Base-by-base conservation (phyloP, 2,888 invertebrate genomes). In the Lasioglossum figueresi region DNA sequence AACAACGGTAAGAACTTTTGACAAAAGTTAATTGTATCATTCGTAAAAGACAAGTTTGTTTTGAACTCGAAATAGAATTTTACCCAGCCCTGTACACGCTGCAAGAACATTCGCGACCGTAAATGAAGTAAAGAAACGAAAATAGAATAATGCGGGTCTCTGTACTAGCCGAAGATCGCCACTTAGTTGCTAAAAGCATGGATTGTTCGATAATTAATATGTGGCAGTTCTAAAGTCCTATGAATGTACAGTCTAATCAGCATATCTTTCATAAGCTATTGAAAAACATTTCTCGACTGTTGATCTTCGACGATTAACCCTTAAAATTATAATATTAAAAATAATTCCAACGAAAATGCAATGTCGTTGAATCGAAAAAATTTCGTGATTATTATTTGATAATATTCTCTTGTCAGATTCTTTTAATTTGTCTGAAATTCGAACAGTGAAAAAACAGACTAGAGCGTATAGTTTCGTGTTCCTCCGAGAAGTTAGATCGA, bases 251-350 rank as follows among this genome's bases (percentile, higher is more conserved):
- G 37, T n/a, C 31, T 76, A 52, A 80, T 6, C 12, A 43, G 37
- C 31, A 14, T 34, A 52, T 48, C 34, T 48, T 43, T 70, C 45
- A 59, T 40, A 45, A 63, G 6, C 16, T 70, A n/a, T 40, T 40
- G 70, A 40, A n/a, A 70, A 40, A 23, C 70, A 12, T 45, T 31
- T 40, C 27, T 12, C 23, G 52, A 23, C 40, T 40, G 16, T 63
- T 40, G 71, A 74, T 71, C 74, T 48, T 66, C 43, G 68, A 10
- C 14, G 16, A 48, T 63, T 48, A 66, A 76, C 45, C 68, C 6
- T 37, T 10, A 16, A 27, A 31, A 16, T 19, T 2, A 31, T 31
- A n/a, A 23, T n/a, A 31, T 19, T 23, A 23, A 19, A 52, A 52
- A 23, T 23, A 19, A 19, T 19, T 48, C 48, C 5, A 19, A 48